Percentiles rank a stretch among this genome's conserved stretches.
phyloP scores from a whole-genome alignment of 2,888 invertebrate genomes.

The Hetaerina titia region DNA sequence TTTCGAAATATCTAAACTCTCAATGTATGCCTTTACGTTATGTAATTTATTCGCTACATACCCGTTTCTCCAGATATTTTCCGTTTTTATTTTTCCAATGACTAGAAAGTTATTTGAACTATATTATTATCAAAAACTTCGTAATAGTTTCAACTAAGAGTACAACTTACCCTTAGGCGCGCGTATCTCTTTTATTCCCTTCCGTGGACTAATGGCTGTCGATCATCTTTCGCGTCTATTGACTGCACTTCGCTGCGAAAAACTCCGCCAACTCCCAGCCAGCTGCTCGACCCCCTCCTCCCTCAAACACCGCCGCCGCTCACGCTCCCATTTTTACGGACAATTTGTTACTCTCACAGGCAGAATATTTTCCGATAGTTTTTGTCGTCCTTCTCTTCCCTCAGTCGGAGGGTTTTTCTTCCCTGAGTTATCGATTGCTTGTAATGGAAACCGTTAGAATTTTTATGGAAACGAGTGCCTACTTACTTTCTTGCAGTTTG shows the following conservation, averaged over 20 bases:
- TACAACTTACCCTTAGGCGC: background rate
- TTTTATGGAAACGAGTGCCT: background rate
- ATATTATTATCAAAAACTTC: too few relatives aligned
- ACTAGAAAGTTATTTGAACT: too few relatives aligned
- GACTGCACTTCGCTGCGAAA: background rate
- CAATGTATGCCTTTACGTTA: too few relatives aligned
- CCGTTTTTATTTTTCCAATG: too few relatives aligned
- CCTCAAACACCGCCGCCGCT: background rate
- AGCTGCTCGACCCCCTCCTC: background rate
- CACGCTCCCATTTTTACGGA: background rate
- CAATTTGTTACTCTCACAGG: conserved; percentile 1
- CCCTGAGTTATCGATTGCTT: background rate
- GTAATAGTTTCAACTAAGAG: too few relatives aligned
- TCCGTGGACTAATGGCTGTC: conserved; percentile 46
- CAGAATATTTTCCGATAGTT: conserved; percentile 22
- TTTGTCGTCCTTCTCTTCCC: background rate
- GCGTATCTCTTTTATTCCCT: conserved; percentile 8
- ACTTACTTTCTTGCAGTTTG: background rate
- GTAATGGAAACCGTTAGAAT: background rate
- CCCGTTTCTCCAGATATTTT: too few relatives aligned
- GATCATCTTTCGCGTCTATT: conserved; percentile 31
- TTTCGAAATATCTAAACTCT: too few relatives aligned
- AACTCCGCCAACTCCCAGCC: background rate
- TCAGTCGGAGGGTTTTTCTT: background rate
- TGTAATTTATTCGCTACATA: too few relatives aligned